Evolutionary conservation across 2,113 vertebrate genomes (phyloP), one percentile per base, ranked within the genome.

Genomic region (Poecile atricapillus): DNA sequence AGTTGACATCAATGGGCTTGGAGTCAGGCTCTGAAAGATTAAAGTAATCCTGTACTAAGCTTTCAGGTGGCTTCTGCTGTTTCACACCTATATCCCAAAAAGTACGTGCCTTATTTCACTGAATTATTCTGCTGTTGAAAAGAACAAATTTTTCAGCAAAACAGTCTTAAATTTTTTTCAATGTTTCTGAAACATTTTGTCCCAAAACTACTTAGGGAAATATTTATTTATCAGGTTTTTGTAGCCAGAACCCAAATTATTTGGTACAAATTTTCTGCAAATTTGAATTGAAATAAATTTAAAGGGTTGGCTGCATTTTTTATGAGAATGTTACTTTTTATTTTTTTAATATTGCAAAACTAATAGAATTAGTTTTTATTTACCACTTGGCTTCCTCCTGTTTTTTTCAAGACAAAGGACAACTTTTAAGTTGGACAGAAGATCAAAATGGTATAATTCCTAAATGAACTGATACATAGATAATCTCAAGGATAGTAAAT

Each of bases 31-130:
- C 56, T 96, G 56, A 68, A 83, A 95, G 92, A 88, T 90, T 95
- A 95, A 96, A 90, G 85, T 96, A 95, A 97, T 94, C 92, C 70
- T 60, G 35, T 27, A 53, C 71, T 96, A 78, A 92, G 82, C 83
- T 88, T 94, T 96, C 71, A 90, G 94, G 92, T 90, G 85, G 82
- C 69, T 95, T 93, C 85, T 87, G 85, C 85, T 80, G 39, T 81
- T 90, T 92, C 60, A 90, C 85, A 93, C 90, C 94, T 96, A 49
- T 49, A 50, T 24, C 30, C 46, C 70, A 46, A 74, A 74, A 83
- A 59, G 27, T 74, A 59, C 9, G 0, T 15, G 35, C 70, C 17
- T 67, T n/a, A 58, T 35, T 85, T 73, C 55, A 55, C 59, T 30
- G 79, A 53, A 39, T 70, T 43, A 22, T 43, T 82, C 28, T 35